phyloP scores from a whole-genome alignment of 2,113 vertebrate species.

The Archilochus colubris region DNA sequence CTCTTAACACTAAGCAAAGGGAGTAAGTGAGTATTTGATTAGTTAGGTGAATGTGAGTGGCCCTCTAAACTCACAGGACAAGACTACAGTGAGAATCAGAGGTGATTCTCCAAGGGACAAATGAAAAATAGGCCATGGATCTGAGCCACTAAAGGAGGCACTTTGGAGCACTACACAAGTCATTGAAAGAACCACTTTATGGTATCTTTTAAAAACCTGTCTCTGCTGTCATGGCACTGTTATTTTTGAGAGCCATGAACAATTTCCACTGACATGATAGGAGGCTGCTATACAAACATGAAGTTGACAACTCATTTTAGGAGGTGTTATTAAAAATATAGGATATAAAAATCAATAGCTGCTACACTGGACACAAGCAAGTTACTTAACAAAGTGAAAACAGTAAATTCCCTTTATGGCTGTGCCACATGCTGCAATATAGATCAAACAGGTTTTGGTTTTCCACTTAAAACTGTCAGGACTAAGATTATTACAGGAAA shows the following conservation, averaged over 20 bases:
- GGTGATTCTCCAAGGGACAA: not conserved
- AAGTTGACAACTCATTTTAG: not conserved
- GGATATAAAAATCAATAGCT: not conserved
- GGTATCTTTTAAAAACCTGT: not conserved
- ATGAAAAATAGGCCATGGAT: not conserved
- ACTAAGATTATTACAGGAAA: not conserved
- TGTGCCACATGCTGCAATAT: not conserved
- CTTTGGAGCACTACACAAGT: not conserved
- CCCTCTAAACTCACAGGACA: not conserved
- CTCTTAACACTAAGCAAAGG: not conserved
- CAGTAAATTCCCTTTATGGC: not conserved
- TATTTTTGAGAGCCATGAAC: not conserved
- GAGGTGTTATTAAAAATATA: not conserved
- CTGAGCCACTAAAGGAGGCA: not conserved
- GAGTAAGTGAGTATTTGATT: not conserved
- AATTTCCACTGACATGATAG: not conserved
- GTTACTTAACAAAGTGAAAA: not conserved
- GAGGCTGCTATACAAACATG: not conserved
- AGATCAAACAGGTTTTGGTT: not conserved
- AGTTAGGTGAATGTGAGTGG: not conserved
- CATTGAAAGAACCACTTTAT: not conserved
- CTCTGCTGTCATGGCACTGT: not conserved
- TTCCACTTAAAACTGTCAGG: slow-evolving; percentile 11
- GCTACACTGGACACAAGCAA: not conserved
- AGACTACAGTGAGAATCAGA: not conserved